Conservation (phyloP, 2,113 vertebrate species). For the Nannobrachium achirus region DNA sequence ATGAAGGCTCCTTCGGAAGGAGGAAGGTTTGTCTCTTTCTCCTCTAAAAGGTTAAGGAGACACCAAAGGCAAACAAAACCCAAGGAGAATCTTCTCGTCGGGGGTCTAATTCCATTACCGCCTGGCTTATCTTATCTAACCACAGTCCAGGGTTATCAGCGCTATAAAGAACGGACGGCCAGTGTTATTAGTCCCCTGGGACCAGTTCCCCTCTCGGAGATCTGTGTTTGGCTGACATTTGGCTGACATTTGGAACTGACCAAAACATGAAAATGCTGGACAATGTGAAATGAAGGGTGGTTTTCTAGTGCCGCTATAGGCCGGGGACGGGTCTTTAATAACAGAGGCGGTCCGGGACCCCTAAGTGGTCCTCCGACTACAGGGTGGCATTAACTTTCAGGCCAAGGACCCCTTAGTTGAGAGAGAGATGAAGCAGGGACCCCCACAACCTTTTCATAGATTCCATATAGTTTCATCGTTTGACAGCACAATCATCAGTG, state of each 20-base stretch:
- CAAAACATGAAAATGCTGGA: slow-evolving; percentile 48
- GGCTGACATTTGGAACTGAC: slow-evolving; percentile 68
- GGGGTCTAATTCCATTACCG: slow-evolving; percentile 76
- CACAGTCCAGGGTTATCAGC: slow-evolving; percentile 67
- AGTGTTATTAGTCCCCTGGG: slow-evolving; percentile 59
- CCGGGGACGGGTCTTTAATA: no score
- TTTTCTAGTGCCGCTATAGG: no score
- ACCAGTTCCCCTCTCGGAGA: slow-evolving; percentile 64
- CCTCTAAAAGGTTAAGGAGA: slow-evolving; percentile 78
- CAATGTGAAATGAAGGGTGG: not conserved
- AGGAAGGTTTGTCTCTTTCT: slow-evolving; percentile 60
- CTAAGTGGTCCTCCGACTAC: no score
- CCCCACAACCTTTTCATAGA: no score
- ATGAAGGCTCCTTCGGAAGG: slow-evolving; percentile 65
- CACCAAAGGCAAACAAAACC: slow-evolving; percentile 76
- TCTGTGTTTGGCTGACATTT: slow-evolving; percentile 72
- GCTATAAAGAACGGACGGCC: slow-evolving; percentile 63
- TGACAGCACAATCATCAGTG: no score
- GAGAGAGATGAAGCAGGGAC: no score
- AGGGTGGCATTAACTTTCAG: no score
- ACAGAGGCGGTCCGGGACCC: no score
- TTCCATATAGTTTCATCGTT: no score
- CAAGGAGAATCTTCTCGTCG: slow-evolving; percentile 72
- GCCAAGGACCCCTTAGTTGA: no score
- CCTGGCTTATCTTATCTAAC: slow-evolving; percentile 75